A percentile compares a stretch with the other conserved stretches of the same genome.
Conservation (phyloP, 2,888 invertebrate species). For the Tetanocera ferruginea region DNA sequence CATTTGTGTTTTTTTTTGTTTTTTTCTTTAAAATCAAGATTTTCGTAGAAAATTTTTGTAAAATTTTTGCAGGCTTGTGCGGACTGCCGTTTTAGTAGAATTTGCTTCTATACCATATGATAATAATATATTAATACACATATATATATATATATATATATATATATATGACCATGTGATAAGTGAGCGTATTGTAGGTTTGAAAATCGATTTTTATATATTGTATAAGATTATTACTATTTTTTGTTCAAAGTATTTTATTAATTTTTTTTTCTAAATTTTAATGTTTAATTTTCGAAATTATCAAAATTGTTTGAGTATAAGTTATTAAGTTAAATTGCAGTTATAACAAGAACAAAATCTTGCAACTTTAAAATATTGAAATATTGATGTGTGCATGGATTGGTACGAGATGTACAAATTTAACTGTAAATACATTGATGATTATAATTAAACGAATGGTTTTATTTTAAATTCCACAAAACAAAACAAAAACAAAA, state of each 20-base stretch:
- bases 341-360: neutral
- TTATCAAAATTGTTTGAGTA: neutral
- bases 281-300: neutral
- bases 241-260: neutral
- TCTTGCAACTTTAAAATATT: neutral
- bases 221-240: neutral
- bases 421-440: constrained; percentile 38
- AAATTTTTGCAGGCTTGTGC: neutral
- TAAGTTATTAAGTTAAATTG: neutral
- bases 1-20: too few species aligned
- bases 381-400: neutral
- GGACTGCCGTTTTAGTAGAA: too few species aligned
- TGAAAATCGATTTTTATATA: constrained; percentile 1
- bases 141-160: neutral
- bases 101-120: too few species aligned
- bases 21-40: neutral
- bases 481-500: constrained; percentile 7
- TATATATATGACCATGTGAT: constrained; percentile 14
- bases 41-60: neutral
- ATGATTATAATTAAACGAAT: constrained; percentile 40
- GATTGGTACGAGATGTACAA: neutral
- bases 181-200: constrained; percentile 2
- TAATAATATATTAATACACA: too few species aligned
- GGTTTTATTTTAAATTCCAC: constrained; percentile 35
- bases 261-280: constrained; percentile 6